A percentile compares a stretch with the other conserved stretches of the same genome.
Conservation (phyloP, 1,140 invertebrate species). For the Heliothis virescens region DNA sequence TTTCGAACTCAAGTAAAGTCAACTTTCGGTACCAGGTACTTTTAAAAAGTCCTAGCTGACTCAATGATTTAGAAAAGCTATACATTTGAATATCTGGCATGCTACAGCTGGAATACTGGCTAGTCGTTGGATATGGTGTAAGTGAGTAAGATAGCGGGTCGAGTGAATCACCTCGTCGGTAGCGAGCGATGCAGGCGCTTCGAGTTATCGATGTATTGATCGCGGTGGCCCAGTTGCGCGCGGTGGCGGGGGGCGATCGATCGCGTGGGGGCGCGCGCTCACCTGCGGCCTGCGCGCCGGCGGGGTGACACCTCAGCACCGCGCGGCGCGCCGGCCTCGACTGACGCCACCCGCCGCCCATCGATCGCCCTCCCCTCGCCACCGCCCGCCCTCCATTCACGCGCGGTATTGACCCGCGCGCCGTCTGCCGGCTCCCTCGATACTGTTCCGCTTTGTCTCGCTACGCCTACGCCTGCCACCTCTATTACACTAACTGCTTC, state of each 20-base stretch:
- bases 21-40: too few relatives aligned
- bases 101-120: too few relatives aligned
- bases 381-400: constrained; percentile 51
- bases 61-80: too few relatives aligned
- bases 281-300: constrained; percentile 4
- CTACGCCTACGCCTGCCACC: constrained; percentile 5
- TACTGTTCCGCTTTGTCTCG: background rate
- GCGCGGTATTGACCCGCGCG: constrained; percentile 47
- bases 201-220: background rate
- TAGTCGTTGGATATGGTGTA: too few relatives aligned
- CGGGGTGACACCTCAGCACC: constrained; percentile 52
- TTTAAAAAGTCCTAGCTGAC: too few relatives aligned
- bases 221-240: background rate
- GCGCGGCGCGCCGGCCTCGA: constrained; percentile 69
- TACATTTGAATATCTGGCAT: too few relatives aligned
- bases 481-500: background rate
- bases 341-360: constrained; percentile 60
- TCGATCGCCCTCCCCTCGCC: constrained; percentile 56
- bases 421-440: background rate
- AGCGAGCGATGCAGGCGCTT: background rate
- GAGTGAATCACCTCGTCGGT: too few relatives aligned
- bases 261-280: constrained; percentile 50
- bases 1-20: too few relatives aligned
- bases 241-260: constrained; percentile 39
- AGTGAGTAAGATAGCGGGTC: too few relatives aligned